Evolutionary conservation across 1,140 invertebrate genomes (phyloP).

Genomic region (Lucilia cuprina): DNA sequence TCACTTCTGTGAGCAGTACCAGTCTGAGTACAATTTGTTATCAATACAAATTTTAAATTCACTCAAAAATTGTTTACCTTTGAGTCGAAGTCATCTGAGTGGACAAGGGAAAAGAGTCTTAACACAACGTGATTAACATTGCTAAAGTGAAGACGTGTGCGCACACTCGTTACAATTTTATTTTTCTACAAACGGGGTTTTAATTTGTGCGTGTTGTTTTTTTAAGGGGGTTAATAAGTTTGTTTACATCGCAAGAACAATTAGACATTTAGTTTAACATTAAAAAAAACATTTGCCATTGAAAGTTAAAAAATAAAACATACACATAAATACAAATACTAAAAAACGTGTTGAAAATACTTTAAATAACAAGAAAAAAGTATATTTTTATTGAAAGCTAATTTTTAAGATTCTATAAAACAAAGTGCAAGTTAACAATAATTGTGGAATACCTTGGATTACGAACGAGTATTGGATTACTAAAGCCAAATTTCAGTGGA

Average conservation of each 20-base stretch:
- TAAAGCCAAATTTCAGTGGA: not conserved
- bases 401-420: not conserved
- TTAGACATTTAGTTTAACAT: not conserved
- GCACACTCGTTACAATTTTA: constrained; percentile 15
- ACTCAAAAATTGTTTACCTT: not conserved
- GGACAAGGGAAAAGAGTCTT: not conserved
- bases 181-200: not conserved
- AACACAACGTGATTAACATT: constrained; percentile 5
- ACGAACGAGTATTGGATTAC: not conserved
- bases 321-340: not conserved
- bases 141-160: constrained; percentile 17
- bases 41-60: too few species aligned
- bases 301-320: not conserved
- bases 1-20: not conserved
- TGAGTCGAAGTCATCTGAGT: not conserved
- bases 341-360: not conserved
- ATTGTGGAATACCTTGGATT: not conserved
- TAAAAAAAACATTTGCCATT: not conserved
- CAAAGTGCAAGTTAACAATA: not conserved
- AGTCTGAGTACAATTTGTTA: not conserved
- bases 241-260: constrained; percentile 2
- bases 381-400: not conserved
- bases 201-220: not conserved
- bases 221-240: not conserved
- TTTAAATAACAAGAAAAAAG: not conserved